Evolutionary conservation across 2,797 vertebrate genomes (phyloP), one percentile per base, ranked within the genome.

Genomic region (Apogon hyalosoma): DNA sequence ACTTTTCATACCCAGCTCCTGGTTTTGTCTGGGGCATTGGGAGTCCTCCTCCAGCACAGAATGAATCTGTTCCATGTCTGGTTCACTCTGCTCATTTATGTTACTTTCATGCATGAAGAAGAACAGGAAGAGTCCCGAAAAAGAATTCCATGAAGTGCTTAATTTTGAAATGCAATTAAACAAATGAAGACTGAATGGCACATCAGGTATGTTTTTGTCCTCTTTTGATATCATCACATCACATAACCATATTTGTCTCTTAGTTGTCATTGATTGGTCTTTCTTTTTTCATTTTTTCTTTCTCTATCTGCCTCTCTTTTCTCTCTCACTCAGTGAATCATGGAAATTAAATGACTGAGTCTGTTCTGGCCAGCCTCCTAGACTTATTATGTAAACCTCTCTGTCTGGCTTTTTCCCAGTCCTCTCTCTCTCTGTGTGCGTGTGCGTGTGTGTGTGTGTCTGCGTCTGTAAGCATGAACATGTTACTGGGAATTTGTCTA

Each of bases 351-450:
- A 86, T 80, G 80, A 78, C 68, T 51, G 73, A 77, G 83, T 73
- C 66, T 77, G 75, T 78, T 84, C 84, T 87, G 80, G 77, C 83
- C 52, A 72, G 31, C 68, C 83, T 83, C 70, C 84, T 80, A 86
- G 83, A 89, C 87, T 73, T 87, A 83, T 90, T 90, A 88, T 88
- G 87, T 89, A 89, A 89, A 85, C 83, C 69, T 73, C 57, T 65
- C 74, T 83, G 87, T 88, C 84, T 89, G 87, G 77, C 82, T 82
- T 65, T 80, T 63, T 77, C 63, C 84, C 59, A 43, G 43, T 55
- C 11, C 49, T 48, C 24, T 14, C 33, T 57, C 15, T 46, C 33
- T 24, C 21, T 49, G n/a, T n/a, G n/a, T n/a, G n/a, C 31, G 45
- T 47, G 55, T 39, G 57, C 39, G 57, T 33, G 51, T n/a, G 63